Conservation (phyloP, 2,113 vertebrate species). For the Tragelaphus strepsiceros region DNA sequence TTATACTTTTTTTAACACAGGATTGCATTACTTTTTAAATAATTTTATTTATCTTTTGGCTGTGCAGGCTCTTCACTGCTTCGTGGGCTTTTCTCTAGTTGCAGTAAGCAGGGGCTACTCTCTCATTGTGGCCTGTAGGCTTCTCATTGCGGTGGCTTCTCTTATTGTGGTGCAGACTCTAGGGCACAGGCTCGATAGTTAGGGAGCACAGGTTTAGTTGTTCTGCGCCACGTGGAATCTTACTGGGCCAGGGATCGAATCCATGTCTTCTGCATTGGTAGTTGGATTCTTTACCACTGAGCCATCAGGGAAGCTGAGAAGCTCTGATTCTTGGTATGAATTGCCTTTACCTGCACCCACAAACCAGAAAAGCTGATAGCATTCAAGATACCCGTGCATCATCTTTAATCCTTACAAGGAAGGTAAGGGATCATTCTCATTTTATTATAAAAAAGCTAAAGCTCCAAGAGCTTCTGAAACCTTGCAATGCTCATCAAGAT, state of each 20-base stretch:
- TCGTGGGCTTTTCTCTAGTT: not conserved
- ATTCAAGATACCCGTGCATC: not conserved
- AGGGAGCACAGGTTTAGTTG: not conserved
- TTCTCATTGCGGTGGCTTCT: not conserved
- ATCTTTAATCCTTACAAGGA: not conserved
- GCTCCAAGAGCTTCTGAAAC: not conserved
- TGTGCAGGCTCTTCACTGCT: not conserved
- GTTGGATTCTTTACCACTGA: not conserved
- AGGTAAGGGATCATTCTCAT: not conserved
- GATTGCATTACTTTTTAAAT: not conserved
- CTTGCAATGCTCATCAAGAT: not conserved
- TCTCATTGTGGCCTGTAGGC: not conserved
- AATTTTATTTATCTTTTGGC: not conserved
- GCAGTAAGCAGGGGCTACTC: not conserved
- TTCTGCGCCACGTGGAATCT: fast-evolving
- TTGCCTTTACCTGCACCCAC: not conserved
- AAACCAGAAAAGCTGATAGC: not conserved
- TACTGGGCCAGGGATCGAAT: not conserved
- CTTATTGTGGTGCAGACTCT: not conserved
- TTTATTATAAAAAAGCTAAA: not conserved
- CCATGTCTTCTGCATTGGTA: not conserved
- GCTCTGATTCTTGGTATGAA: not conserved
- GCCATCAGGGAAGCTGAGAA: not conserved
- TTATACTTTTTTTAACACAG: not conserved
- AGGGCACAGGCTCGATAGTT: not conserved